Evolutionary conservation across 2,113 vertebrate species (phyloP), one percentile per base, ranked within the genome.

Genomic region (Aegotheles bennettii): DNA sequence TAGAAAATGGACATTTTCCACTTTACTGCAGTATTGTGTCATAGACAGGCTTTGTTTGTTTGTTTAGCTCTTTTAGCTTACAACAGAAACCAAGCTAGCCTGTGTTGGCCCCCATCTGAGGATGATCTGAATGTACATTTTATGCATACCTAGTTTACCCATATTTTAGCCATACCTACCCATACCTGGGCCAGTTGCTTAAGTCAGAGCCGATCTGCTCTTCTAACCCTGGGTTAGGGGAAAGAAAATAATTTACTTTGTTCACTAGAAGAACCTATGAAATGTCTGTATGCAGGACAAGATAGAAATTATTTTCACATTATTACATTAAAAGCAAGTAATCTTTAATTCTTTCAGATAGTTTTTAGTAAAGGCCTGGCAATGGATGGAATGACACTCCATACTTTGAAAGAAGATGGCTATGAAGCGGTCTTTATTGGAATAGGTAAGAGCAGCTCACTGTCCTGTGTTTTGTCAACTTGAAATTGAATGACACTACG

Each of bases 361-460:
- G 90, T 98, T 79, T 98, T 98, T 94, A 98, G 97, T 61, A 98
- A 98, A 95, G 98, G 98, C 53, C 98, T 99, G 26, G 98, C 98
- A 24, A 50, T 97, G 48, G 93, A 98, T 43, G 98, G 98, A 69
- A 98, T 99, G 98, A 99, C 98, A 18, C 97, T 99, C 60, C 64
- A 1, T 9, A 98, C 98, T 36, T 97, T 99, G 96, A 99, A 98
- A 84, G 95, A 99, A 59, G 97, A 98, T 50, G 99, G 98, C 48
- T 99, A 98, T 80, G 93, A 98, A 89, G 98, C 94, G 16, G 97
- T 98, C 92, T 99, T 99, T 94, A 98, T 99, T 91, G 99, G 99
- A 76, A 99, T 99, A 90, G 99, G 99, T 99, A 95, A 98, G 98
- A 96, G 87, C 11, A 73, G 63, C 51, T 93, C 33, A 21, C 10